A percentile compares a stretch with the other conserved stretches of the same genome.
phyloP scores from a whole-genome alignment of 2,888 invertebrate genomes.

The Morpho achilles region DNA sequence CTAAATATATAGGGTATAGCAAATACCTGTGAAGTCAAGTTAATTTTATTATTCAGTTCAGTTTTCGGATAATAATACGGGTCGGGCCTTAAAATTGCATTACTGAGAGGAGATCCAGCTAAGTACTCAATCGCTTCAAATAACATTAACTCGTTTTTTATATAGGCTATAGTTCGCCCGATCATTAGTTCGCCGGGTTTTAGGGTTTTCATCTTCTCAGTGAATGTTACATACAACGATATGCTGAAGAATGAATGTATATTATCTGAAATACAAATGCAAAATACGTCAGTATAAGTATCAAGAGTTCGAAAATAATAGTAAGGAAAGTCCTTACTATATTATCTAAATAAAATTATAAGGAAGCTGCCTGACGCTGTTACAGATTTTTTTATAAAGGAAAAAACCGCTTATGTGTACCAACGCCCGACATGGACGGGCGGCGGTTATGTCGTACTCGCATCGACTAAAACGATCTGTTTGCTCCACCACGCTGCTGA shows the following conservation, averaged over 20 bases:
- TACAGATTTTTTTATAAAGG: too few species aligned
- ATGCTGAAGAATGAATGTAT: constrained; percentile 54
- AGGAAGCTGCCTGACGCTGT: too few species aligned
- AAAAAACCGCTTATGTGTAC: too few species aligned
- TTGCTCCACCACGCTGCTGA: too few species aligned
- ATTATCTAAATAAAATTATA: neutral
- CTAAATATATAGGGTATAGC: neutral
- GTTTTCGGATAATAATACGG: constrained; percentile 54
- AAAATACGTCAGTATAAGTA: too few species aligned
- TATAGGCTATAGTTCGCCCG: constrained; percentile 49
- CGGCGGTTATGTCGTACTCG: too few species aligned
- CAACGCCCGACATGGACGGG: too few species aligned
- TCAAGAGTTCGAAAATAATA: too few species aligned
- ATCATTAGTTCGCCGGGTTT: constrained; percentile 50
- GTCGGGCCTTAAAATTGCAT: constrained; percentile 79
- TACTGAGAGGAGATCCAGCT: constrained; percentile 77
- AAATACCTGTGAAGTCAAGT: constrained; percentile 49
- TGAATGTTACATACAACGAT: constrained; percentile 55
- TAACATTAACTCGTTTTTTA: constrained; percentile 73
- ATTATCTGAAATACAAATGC: constrained; percentile 48
- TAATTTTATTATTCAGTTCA: constrained; percentile 27
- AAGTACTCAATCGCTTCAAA: constrained; percentile 82
- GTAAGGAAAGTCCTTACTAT: neutral
- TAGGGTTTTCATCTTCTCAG: constrained; percentile 51
- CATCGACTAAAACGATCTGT: too few species aligned